Conservation (phyloP, 1,140 invertebrate species). For the Calliopsis andreniformis region DNA sequence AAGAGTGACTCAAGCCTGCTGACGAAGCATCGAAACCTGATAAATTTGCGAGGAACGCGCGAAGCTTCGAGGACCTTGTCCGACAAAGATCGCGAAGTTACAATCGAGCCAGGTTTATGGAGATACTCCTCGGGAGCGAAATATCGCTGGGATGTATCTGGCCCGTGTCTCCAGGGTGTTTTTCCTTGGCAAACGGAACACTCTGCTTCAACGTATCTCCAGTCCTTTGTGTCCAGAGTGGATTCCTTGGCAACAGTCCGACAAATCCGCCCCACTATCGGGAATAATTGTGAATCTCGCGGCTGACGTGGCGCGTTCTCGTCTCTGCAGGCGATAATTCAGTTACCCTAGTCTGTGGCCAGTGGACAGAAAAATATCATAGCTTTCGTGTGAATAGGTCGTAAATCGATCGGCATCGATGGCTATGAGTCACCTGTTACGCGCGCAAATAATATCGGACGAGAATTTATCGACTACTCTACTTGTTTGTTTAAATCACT, state of each 20-base stretch:
- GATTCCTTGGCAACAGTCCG: slow-evolving; percentile 48
- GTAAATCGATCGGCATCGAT: slow-evolving; percentile 7
- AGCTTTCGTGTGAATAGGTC: background rate
- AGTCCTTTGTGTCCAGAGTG: slow-evolving; percentile 14
- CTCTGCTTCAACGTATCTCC: slow-evolving; percentile 17
- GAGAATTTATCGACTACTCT: background rate
- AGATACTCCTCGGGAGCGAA: background rate
- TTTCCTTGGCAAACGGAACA: slow-evolving; percentile 42
- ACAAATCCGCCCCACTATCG: slow-evolving; percentile 14
- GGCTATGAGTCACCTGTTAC: slow-evolving; percentile 28
- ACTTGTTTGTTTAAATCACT: background rate
- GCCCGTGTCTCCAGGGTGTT: background rate
- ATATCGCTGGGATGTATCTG: background rate
- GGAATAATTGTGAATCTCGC: slow-evolving; percentile 47
- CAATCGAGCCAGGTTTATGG: slow-evolving; percentile 25
- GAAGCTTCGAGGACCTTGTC: background rate
- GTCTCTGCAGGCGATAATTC: too few species aligned
- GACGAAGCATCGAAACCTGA: slow-evolving; percentile 14
- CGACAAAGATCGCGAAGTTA: slow-evolving; percentile 43
- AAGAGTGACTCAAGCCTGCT: too few species aligned
- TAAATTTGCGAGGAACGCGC: background rate
- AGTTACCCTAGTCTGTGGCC: too few species aligned
- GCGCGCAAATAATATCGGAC: slow-evolving; percentile 18
- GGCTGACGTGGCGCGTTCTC: slow-evolving; percentile 22
- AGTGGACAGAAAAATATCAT: background rate